Evolutionary conservation across 2,797 vertebrate species (phyloP).

Genomic region (Fundulus diaphanus): DNA sequence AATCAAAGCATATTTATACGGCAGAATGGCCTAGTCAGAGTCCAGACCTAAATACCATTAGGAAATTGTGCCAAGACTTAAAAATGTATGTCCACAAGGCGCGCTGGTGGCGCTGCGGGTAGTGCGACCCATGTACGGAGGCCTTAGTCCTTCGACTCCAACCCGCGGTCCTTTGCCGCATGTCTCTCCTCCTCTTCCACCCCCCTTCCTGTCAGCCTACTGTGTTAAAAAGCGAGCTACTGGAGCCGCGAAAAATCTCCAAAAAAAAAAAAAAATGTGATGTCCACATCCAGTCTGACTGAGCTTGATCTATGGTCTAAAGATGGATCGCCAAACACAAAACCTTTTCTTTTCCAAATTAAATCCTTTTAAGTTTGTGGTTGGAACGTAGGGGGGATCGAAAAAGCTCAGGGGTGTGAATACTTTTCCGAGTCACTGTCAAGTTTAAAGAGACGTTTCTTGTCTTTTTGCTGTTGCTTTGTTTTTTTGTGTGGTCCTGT

Average conservation of each 20-base stretch:
- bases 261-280: no score
- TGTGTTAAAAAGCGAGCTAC: no score
- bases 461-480: not conserved
- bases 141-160: no score
- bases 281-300: not conserved
- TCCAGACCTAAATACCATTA: not conserved
- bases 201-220: no score
- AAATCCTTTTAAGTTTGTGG: not conserved
- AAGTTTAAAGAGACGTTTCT: not conserved
- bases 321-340: no score
- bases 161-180: no score
- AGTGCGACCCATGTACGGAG: no score
- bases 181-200: no score
- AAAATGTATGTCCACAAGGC: not conserved
- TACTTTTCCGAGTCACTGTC: not conserved
- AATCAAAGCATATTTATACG: not conserved
- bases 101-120: no score
- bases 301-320: no score
- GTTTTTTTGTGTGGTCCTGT: slow-evolving; percentile 35
- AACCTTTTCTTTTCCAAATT: no score
- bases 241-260: no score
- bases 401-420: not conserved
- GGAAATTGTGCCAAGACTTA: not conserved
- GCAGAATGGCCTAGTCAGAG: not conserved
- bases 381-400: not conserved